These are phyloP conservation scores for Hestina assimilis DNA, from an alignment of 1,140 invertebrate species.

Conservation along the genomic window DNA sequence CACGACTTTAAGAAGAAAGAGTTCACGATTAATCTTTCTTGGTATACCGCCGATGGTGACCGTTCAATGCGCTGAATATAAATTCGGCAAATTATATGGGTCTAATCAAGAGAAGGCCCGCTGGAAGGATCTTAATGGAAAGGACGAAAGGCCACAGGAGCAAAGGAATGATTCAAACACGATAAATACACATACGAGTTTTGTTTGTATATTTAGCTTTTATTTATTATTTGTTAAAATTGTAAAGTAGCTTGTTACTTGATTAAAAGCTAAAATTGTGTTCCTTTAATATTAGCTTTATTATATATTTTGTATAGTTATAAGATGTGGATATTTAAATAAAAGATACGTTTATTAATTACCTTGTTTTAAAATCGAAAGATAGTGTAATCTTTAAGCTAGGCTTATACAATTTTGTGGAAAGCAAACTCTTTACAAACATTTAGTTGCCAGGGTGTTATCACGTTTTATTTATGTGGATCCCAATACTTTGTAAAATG, in stretches of 20 bases:
- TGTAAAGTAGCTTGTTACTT: conserved; percentile 14
- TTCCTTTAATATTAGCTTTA: conserved; percentile 8
- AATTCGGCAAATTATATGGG: conserved; percentile 51
- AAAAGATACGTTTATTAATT: background rate
- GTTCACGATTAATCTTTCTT: conserved; percentile 46
- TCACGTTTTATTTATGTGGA: too few species aligned
- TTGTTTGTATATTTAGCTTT: conserved; percentile 13
- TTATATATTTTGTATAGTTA: background rate
- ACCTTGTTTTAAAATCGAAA: background rate
- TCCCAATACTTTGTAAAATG: too few species aligned
- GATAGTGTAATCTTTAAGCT: background rate
- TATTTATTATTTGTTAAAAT: conserved; percentile 16
- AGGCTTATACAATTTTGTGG: background rate
- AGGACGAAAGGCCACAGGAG: conserved; percentile 45
- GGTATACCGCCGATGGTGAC: conserved; percentile 59
- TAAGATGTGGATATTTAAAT: background rate
- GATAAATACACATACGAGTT: background rate
- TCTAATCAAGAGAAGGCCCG: conserved; percentile 52
- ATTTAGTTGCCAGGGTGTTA: too few species aligned
- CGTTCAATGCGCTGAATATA: conserved; percentile 65
- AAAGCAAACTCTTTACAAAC: too few species aligned
- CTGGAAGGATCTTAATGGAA: conserved; percentile 45
- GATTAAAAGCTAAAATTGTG: background rate
- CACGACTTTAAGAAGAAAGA: conserved; percentile 40
- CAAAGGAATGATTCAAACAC: conserved; percentile 38